A percentile compares a stretch with the other conserved stretches of the same genome.
These are phyloP conservation scores for Arizona elegans DNA, from an alignment of 2,113 vertebrate species.

Conservation along the genomic window DNA sequence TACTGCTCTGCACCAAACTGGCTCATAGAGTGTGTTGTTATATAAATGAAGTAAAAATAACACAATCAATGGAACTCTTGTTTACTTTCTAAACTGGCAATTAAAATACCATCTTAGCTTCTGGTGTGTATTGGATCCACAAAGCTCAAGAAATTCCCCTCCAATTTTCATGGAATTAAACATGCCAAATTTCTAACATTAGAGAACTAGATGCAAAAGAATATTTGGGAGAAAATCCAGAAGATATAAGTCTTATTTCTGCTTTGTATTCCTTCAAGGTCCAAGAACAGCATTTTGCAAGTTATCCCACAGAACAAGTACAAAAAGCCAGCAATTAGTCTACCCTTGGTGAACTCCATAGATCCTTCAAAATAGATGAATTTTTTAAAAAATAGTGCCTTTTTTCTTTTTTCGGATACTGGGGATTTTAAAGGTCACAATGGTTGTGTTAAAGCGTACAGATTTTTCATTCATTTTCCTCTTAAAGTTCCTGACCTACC, in stretches of 20 bases:
- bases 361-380: background rate
- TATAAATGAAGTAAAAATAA: background rate
- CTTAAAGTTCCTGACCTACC: background rate
- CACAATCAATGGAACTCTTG: background rate
- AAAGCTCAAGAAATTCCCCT: background rate
- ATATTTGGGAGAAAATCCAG: background rate
- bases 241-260: background rate
- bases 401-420: background rate
- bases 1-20: too few relatives aligned
- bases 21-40: too few relatives aligned
- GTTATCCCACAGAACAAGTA: background rate
- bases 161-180: background rate
- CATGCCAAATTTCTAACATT: background rate
- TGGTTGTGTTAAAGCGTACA: background rate
- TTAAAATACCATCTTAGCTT: background rate
- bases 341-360: background rate
- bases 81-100: background rate
- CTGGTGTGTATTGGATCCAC: background rate
- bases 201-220: background rate
- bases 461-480: background rate
- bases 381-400: background rate
- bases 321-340: background rate
- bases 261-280: background rate
- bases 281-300: background rate
- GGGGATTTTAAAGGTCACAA: background rate